Conservation (phyloP, 2,113 vertebrate species). For the Grus americana region DNA sequence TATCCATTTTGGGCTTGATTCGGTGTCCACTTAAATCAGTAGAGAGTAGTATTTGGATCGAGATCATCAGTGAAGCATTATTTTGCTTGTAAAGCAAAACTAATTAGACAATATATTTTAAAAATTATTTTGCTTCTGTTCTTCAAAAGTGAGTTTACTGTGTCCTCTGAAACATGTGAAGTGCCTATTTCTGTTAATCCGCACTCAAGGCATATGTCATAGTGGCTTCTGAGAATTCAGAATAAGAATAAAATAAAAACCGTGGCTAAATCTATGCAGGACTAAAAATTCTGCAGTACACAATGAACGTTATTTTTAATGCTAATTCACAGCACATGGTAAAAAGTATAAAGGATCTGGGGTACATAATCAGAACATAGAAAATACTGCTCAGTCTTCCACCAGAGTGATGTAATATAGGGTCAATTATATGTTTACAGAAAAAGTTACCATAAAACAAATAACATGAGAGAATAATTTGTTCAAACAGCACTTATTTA, state of each 20-base stretch:
- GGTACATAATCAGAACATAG: background rate
- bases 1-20: background rate
- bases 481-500: background rate
- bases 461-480: background rate
- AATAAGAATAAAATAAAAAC: background rate
- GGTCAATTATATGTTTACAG: background rate
- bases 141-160: background rate
- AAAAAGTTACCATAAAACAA: background rate
- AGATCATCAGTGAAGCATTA: background rate
- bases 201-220: background rate
- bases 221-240: background rate
- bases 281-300: background rate
- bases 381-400: background rate
- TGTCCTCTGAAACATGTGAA: background rate
- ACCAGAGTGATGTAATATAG: background rate
- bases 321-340: background rate
- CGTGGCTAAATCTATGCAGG: background rate
- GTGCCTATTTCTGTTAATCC: background rate
- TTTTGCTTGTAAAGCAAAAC: conserved; percentile 18
- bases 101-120: background rate
- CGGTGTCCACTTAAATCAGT: background rate
- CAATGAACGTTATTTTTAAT: background rate
- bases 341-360: background rate
- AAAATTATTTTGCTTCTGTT: background rate
- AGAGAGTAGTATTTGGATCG: background rate